Percentiles rank a stretch among this genome's conserved stretches.
phyloP scores from a whole-genome alignment of 2,113 vertebrate species.

The Ailuropoda melanoleuca region DNA sequence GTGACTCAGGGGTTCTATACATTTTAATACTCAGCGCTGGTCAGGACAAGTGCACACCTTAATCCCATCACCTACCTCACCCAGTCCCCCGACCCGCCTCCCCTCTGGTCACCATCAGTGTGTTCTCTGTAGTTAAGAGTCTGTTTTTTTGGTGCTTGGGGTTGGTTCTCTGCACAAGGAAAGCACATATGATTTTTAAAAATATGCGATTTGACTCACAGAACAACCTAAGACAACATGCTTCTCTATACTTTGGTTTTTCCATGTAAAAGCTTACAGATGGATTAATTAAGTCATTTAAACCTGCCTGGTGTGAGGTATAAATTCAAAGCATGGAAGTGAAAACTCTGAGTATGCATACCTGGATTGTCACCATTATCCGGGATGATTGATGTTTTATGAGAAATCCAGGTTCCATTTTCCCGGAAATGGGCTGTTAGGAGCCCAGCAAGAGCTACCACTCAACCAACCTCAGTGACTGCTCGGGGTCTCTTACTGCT shows the following conservation, averaged over 20 bases:
- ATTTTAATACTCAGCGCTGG: too few species aligned
- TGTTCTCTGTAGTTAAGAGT: not conserved
- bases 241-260: not conserved
- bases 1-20: not conserved
- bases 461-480: not conserved
- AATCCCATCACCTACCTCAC: not conserved
- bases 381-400: not conserved
- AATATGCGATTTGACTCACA: not conserved
- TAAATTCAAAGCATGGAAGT: not conserved
- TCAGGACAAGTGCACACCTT: not conserved
- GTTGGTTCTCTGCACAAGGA: not conserved
- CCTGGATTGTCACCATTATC: not conserved
- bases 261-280: conserved; percentile 5
- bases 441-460: not conserved
- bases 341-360: not conserved
- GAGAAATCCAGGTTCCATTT: not conserved
- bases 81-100: rapidly evolving
- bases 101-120: not conserved
- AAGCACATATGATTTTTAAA: conserved; percentile 14
- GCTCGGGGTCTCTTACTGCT: not conserved
- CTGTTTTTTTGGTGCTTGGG: not conserved
- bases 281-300: not conserved
- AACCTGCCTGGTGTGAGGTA: not conserved
- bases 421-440: not conserved
- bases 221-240: not conserved